A percentile compares a stretch with the other conserved stretches of the same genome.
These are phyloP conservation scores for Plagiodera versicolora DNA, from an alignment of 2,888 invertebrate genomes.

Conservation along the genomic window DNA sequence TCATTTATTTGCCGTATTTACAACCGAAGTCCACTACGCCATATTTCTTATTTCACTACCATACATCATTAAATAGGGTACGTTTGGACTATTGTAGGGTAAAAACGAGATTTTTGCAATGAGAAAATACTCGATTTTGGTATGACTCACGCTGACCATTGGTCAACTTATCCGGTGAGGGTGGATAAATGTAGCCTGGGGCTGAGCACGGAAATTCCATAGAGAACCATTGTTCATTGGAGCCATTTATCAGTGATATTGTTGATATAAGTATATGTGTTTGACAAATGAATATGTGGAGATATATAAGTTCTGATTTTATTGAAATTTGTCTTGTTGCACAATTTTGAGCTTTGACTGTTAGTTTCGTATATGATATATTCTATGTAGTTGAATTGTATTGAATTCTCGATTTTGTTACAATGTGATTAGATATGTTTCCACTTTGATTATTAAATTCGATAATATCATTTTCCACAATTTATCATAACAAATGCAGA, in stretches of 20 bases:
- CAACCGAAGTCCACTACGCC: constrained; percentile 31
- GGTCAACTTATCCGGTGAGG: constrained; percentile 30
- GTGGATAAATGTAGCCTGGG: constrained; percentile 23
- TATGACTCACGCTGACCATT: constrained; percentile 39
- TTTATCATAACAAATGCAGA: too few relatives aligned
- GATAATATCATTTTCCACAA: too few relatives aligned
- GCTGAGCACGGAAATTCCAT: constrained; percentile 18
- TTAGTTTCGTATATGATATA: too few relatives aligned
- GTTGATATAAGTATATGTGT: too few relatives aligned
- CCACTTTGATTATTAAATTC: too few relatives aligned
- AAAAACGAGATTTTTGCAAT: constrained; percentile 36
- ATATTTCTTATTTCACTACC: constrained; percentile 39
- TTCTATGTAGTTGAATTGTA: too few relatives aligned
- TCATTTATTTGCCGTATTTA: constrained; percentile 41
- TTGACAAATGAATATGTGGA: too few relatives aligned
- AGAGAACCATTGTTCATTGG: constrained; percentile 17
- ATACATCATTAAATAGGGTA: constrained; percentile 39
- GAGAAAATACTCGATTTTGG: constrained; percentile 31
- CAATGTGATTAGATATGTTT: too few relatives aligned
- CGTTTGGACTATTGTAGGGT: constrained; percentile 25
- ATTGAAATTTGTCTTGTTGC: too few relatives aligned
- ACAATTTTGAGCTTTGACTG: too few relatives aligned
- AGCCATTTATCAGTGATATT: constrained; percentile 18
- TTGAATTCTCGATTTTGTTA: too few relatives aligned
- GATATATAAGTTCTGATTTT: too few relatives aligned